Evolutionary conservation across 2,113 vertebrate species (phyloP), one percentile per base, ranked within the genome.

Genomic region (Cromileptes altivelis): DNA sequence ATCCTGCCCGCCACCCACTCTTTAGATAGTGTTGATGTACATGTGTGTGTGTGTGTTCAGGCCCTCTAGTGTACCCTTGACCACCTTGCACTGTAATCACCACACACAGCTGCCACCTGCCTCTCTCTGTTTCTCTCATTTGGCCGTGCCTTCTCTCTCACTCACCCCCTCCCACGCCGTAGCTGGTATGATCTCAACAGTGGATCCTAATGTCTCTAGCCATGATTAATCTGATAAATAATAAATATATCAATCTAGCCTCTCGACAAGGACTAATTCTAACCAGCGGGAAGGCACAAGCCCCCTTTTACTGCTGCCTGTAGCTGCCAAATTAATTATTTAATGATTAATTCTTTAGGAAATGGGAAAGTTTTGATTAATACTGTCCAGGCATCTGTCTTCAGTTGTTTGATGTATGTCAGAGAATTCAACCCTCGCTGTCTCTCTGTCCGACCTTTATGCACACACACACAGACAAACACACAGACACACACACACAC

Each of bases 161-260:
- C 30, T 18, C 74, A 58, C 69, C 75, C 84, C 81, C 73, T 78
- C 80, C 86, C 53, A 76, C 21, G 75, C 91, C 91, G 90, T 95
- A 85, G 88, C 94, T 82, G 75, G 91, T 93, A 95, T 94, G 93
- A 94, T 95, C 90, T 87, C 82, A 89, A 94, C 95, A 96, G 84
- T 90, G 95, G 96, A 97, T 97, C 96, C 97, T 96, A 96, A 96
- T 95, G 96, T 97, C 95, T 96, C 95, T 88, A 91, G 95, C 97
- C 95, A 96, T 99, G 98, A 99, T 99, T 99, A 99, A 99, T 99
- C 98, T 99, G 97, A 99, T 99, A 99, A 99, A 99, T 99, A 99
- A 99, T 99, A 99, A 98, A 99, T 99, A 99, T 97, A 99, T 99
- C 98, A 99, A 99, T 99, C 98, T 99, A 98, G 96, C 95, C 94